phyloP scores from a whole-genome alignment of 2,797 vertebrate genomes.

The Xerus rutilus region DNA sequence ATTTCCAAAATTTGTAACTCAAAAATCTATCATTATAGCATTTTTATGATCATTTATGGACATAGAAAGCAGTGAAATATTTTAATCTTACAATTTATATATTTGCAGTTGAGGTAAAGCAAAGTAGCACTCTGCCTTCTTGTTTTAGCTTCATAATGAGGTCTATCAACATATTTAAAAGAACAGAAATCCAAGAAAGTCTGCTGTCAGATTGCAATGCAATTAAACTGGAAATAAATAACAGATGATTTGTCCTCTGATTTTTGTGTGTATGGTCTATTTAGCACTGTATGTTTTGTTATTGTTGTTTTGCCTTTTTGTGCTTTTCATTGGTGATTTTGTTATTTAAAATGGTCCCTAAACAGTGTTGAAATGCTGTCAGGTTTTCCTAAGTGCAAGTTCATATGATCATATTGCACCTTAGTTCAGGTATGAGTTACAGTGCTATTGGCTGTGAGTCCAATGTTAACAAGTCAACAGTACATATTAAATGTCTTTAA shows the following conservation, averaged over 20 bases:
- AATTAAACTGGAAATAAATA: no score
- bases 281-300: background rate
- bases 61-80: background rate
- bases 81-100: background rate
- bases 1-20: background rate
- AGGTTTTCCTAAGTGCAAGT: constrained; percentile 15
- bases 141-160: background rate
- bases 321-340: background rate
- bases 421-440: background rate
- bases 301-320: background rate
- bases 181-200: no score
- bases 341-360: background rate
- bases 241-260: no score
- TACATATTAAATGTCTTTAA: background rate
- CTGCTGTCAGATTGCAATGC: no score
- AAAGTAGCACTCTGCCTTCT: background rate
- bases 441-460: background rate
- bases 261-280: no score
- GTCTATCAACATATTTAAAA: no score
- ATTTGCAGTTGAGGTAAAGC: background rate
- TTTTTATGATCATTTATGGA: background rate
- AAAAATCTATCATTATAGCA: background rate
- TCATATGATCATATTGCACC: background rate
- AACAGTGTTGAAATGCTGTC: background rate
- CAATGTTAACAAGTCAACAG: background rate